Evolutionary conservation across 2,797 vertebrate genomes (phyloP), one percentile per base, ranked within the genome.

Genomic region (Telmatherina bonti): DNA sequence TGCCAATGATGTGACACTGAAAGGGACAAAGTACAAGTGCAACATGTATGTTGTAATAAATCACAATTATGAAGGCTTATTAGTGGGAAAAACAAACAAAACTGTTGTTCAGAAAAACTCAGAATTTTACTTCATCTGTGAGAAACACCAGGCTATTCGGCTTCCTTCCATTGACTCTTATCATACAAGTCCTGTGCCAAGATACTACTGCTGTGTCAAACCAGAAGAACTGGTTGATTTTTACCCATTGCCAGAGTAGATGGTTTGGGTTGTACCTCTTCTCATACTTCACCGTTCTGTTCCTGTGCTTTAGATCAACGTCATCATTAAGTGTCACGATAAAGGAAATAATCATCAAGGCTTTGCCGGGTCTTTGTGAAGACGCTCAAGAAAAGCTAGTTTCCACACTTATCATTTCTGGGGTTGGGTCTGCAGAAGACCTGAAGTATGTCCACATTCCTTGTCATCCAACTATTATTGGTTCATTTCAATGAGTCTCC

Each of bases 381-480:
- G 53, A 55, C 29, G n/a, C 18, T 9, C 53, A 31, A 55, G 16
- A 55, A 55, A 55, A 31, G 20, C 16, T 55, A 30, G 8, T 33
- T 55, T 55, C 53, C 9, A 55, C 29, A 55, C 29, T 55, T 55
- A n/a, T 30, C 9, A 55, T 20, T 11, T 55, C 27, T 55, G 29
- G 53, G 53, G 29, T 20, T 20, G 27, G n/a, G 53, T 55, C 53
- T 55, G 53, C 29, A 31, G 29, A 55, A 36, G 35, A 36, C 35
- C 35, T 36, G 35, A 36, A 12, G 35, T 36, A 36, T 36, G 35
- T 36, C 35, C 35, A 38, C 56, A 38, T 24, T 38, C 20, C 56
- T 59, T 59, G 56, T 59, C 35, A 38, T 59, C 22, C 22, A 26
- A 10, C 56, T 59, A 7, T 38, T 59, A 35, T 38, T 59, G 35